Evolutionary conservation across 2,888 invertebrate genomes (phyloP).

Genomic region (Sicus ferrugineus): DNA sequence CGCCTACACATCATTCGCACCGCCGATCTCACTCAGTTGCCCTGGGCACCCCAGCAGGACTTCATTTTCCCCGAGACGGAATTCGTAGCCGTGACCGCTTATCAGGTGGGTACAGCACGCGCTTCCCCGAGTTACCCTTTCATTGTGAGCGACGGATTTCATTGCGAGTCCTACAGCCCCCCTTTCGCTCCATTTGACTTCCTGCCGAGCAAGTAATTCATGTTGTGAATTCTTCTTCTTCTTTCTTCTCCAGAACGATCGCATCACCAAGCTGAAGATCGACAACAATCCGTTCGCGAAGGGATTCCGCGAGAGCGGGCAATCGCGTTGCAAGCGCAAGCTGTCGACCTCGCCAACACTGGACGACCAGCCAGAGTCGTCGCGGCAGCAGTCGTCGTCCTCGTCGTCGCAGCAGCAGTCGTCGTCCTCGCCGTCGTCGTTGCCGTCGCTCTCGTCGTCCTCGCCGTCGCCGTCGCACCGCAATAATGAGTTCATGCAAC

Average conservation of each 20-base stretch:
- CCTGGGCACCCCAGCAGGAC: conserved; percentile 75
- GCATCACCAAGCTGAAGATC: conserved; percentile 89
- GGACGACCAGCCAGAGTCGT: conserved; percentile 46
- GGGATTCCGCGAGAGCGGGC: conserved; percentile 88
- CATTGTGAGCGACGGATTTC: no score
- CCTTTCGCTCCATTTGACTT: no score
- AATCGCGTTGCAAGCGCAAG: conserved; percentile 77
- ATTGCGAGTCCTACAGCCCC: no score
- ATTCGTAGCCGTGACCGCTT: conserved; percentile 97
- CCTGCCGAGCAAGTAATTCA: background rate
- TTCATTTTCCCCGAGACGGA: conserved; percentile 82
- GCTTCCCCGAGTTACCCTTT: no score
- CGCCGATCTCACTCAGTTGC: conserved; percentile 73
- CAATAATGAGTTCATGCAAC: conserved; percentile 37
- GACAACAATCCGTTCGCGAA: conserved; percentile 94
- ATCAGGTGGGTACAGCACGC: conserved; percentile 73
- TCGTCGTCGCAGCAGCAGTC: conserved; percentile 44
- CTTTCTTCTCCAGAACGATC: conserved; percentile 72
- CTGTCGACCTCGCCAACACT: conserved; percentile 56
- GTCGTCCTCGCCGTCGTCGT: conserved; percentile 50
- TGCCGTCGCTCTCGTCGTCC: conserved; percentile 53
- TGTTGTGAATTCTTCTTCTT: background rate
- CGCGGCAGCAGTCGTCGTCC: conserved; percentile 53
- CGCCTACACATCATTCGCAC: conserved; percentile 85
- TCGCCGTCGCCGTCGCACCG: conserved; percentile 44